Conservation (phyloP, 2,888 invertebrate genomes). For the Caenorhabditis imperialis region DNA sequence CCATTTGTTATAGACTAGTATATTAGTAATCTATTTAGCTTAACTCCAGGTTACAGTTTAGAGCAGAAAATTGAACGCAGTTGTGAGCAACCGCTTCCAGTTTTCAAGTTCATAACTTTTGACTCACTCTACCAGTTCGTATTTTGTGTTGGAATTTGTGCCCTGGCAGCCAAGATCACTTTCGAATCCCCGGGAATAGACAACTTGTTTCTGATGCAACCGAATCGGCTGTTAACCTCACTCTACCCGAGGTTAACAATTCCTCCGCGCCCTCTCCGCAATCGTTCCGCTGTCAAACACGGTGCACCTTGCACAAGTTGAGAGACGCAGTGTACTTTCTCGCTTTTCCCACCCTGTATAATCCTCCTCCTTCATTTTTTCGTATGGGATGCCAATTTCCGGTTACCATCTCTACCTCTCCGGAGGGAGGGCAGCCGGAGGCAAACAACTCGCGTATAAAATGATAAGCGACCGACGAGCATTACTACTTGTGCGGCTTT, state of each 20-base stretch:
- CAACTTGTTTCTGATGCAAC: constrained; percentile 51
- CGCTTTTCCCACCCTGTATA: constrained; percentile 4
- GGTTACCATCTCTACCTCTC: constrained; percentile 27
- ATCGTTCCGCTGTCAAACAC: constrained; percentile 28
- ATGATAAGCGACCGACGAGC: constrained; percentile 51
- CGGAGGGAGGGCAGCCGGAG: constrained; percentile 22
- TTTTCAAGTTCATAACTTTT: no score
- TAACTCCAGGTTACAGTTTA: no score
- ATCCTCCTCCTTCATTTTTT: constrained; percentile 1
- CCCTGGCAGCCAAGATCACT: constrained; percentile 9
- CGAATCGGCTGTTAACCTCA: constrained; percentile 37
- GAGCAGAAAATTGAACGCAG: no score
- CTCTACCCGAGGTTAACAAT: constrained; percentile 31
- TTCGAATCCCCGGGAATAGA: not conserved
- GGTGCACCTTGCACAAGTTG: constrained; percentile 13
- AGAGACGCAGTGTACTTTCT: constrained; percentile 33
- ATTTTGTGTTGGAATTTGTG: not conserved
- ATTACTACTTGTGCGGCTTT: constrained; percentile 29
- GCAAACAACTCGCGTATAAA: constrained; percentile 23
- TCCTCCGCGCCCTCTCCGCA: constrained; percentile 6
- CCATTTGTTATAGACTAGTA: no score
- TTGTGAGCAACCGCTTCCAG: no score
- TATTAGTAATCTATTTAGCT: no score
- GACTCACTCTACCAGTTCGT: not conserved
- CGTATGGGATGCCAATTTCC: constrained; percentile 49